These are phyloP conservation scores for Struthidea cinerea DNA, from an alignment of 2,113 vertebrate species.

Conservation along the genomic window DNA sequence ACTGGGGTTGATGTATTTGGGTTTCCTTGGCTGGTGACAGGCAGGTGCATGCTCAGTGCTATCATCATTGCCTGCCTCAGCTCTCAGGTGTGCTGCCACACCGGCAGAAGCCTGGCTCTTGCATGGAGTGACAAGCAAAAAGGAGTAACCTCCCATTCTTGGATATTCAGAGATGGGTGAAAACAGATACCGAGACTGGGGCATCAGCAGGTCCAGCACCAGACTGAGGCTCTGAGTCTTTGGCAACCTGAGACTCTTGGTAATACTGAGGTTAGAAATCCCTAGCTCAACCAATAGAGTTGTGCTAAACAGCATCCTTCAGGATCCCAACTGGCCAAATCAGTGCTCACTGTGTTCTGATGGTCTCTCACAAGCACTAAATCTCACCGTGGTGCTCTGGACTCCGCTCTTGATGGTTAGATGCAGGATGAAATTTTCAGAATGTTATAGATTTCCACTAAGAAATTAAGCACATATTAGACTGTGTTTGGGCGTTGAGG, in stretches of 20 bases:
- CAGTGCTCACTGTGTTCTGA: not conserved
- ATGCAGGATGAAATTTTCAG: not conserved
- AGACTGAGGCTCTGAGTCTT: not conserved
- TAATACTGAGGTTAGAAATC: not conserved
- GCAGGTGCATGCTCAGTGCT: accelerated
- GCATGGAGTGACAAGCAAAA: not conserved
- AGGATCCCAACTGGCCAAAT: not conserved
- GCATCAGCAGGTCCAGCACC: not conserved
- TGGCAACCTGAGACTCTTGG: not conserved
- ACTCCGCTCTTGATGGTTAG: not conserved
- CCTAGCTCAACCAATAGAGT: not conserved
- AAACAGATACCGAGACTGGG: not conserved
- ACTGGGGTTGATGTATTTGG: not conserved
- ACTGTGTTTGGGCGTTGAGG: not conserved
- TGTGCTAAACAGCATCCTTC: not conserved
- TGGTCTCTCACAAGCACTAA: not conserved
- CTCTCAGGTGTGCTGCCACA: not conserved
- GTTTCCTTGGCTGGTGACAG: not conserved
- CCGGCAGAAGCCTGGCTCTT: not conserved
- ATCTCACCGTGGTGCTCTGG: not conserved
- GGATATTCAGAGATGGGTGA: not conserved
- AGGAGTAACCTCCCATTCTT: not conserved
- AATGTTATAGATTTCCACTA: not conserved
- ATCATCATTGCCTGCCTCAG: accelerated
- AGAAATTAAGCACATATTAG: not conserved